Evolutionary conservation across 2,797 vertebrate species (phyloP), one percentile per base, ranked within the genome.

Genomic region (Megaceryle alcyon): DNA sequence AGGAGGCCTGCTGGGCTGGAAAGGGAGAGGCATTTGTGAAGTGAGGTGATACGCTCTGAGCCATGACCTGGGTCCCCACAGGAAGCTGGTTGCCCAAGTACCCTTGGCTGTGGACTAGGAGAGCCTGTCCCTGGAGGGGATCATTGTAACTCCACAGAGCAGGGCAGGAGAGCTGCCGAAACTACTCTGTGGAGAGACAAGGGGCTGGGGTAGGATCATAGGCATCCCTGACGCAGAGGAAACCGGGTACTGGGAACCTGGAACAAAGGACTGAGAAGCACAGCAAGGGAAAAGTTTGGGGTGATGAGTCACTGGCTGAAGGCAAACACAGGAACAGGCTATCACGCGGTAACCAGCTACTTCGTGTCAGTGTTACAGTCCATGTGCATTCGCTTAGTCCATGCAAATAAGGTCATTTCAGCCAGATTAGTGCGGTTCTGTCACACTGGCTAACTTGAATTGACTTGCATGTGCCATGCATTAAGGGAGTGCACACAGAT

Each of bases 331-430:
- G 60, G 80, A 68, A 63, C 54, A 37, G 60, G 83, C 81, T 39
- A 94, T 93, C 93, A 94, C 16, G 64, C 78, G 11, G 51, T 23
- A 44, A 86, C 11, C 26, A 3, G 44, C 68, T 26, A 29, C 90
- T 82, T 90, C 28, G 2, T 33, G 90, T 68, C 92, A 94, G 92
- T 22, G 0, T 9, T 22, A 7, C 80, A 57, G 68, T 31, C 95
- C 95, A 96, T 90, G 86, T 96, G 96, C 83, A 90, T 95, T 88
- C 33, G 90, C 94, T 96, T 92, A 97, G 92, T 54, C 83, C 59
- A 0, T 93, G 86, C 93, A 95, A 93, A 93, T 85, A 84, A 92
- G 92, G 95, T 80, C 93, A 94, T 6, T 77, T 39, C 93, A 95
- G 88, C 93, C 83, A 90, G 94, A 68, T 92, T 4, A 79, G 78